Evolutionary conservation across 1,140 invertebrate genomes (phyloP).

Genomic region (Dermatophagoides farinae): DNA sequence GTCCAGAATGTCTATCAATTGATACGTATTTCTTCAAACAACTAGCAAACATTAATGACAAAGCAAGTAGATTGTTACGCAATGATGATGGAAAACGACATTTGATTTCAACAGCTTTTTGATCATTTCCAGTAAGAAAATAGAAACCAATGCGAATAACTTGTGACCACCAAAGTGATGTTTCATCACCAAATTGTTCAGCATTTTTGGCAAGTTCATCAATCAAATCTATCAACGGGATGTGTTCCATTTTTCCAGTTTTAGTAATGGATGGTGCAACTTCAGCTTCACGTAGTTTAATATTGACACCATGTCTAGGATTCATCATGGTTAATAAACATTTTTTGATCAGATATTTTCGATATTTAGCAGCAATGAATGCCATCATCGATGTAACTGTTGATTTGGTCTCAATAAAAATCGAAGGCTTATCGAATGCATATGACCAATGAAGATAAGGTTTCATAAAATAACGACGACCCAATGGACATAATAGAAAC

Average conservation of each 20-base stretch:
- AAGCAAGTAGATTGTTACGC: constrained; percentile 14
- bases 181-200: constrained; percentile 11
- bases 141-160: constrained; percentile 11
- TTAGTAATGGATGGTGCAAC: neutral
- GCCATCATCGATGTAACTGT: constrained; percentile 1
- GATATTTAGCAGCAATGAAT: constrained; percentile 12
- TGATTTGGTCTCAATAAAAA: constrained; percentile 11
- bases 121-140: constrained; percentile 15
- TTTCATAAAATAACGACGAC: constrained; percentile 14
- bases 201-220: constrained; percentile 9
- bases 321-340: constrained; percentile 16
- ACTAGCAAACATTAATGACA: constrained; percentile 9
- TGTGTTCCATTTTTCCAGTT: neutral
- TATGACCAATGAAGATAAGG: constrained; percentile 14
- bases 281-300: neutral
- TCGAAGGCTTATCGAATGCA: constrained; percentile 11
- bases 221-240: constrained; percentile 9
- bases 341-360: constrained; percentile 17
- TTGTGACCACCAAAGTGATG: constrained; percentile 14
- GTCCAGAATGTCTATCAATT: neutral
- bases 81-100: constrained; percentile 4
- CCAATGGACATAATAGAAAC: constrained; percentile 13
- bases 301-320: constrained; percentile 8
- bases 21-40: constrained; percentile 11
- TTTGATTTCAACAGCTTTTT: neutral